A percentile compares a stretch with the other conserved stretches of the same genome.
phyloP scores from a whole-genome alignment of 1,140 invertebrate species.

The Drosophila athabasca region DNA sequence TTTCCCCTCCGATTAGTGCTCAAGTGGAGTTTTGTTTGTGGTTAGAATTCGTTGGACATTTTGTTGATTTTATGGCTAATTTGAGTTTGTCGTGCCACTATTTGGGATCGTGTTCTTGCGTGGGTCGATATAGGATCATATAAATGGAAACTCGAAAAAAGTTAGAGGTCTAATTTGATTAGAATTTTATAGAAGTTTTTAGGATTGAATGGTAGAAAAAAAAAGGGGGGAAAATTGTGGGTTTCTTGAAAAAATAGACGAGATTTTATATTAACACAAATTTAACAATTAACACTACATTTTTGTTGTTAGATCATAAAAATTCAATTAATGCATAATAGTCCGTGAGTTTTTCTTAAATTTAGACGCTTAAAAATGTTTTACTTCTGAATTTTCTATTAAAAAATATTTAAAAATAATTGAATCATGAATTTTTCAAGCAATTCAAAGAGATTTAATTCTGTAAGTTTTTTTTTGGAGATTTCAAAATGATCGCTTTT shows the following conservation, averaged over 20 bases:
- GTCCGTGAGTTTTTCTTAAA: no score
- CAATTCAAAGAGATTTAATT: no score
- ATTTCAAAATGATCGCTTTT: not conserved
- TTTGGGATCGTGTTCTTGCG: slow-evolving; percentile 11
- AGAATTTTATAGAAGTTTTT: not conserved
- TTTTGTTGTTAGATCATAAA: not conserved
- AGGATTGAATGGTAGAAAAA: not conserved
- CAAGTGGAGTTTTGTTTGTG: slow-evolving; percentile 49
- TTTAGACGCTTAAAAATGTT: no score
- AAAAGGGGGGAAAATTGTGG: no score
- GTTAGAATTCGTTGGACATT: slow-evolving; percentile 2
- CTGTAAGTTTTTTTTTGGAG: no score
- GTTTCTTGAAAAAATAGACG: not conserved
- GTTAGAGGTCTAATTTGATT: not conserved
- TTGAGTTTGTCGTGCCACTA: slow-evolving; percentile 56
- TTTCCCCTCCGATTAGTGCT: slow-evolving; percentile 27
- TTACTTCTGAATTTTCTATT: no score
- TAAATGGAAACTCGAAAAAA: not conserved
- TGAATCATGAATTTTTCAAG: no score
- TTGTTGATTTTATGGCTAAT: slow-evolving; percentile 65
- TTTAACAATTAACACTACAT: slow-evolving; percentile 1
- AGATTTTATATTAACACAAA: no score
- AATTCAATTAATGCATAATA: no score
- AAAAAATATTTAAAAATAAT: no score
- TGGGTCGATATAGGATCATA: slow-evolving; percentile 20